These are phyloP conservation scores for Andrena cerasifolii DNA, from an alignment of 1,140 invertebrate species.

Conservation along the genomic window DNA sequence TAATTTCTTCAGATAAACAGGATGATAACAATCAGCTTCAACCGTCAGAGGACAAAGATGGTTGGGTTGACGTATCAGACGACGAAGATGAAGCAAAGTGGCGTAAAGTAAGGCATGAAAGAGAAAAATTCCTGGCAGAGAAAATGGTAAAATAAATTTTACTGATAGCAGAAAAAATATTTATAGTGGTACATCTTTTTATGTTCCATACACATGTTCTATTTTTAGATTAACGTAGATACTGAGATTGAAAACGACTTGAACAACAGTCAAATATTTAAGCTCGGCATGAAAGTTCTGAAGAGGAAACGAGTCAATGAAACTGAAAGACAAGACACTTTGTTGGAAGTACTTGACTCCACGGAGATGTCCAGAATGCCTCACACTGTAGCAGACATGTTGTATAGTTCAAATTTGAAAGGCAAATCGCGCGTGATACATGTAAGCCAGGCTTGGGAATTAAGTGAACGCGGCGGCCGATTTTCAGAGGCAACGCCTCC, in stretches of 20 bases:
- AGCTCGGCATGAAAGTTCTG: constrained; percentile 74
- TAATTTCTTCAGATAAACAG: constrained; percentile 69
- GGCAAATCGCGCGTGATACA: constrained; percentile 48
- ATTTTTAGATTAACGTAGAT: constrained; percentile 61
- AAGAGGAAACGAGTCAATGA: constrained; percentile 57
- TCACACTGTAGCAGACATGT: constrained; percentile 59
- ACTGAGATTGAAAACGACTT: constrained; percentile 70
- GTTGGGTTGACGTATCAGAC: constrained; percentile 82
- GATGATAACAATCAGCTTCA: constrained; percentile 69
- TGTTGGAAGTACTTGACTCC: neutral
- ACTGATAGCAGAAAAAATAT: constrained; percentile 1
- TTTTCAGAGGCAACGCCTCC: too few species aligned
- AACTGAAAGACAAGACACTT: constrained; percentile 14
- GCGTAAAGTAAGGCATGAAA: constrained; percentile 86
- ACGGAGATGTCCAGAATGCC: constrained; percentile 45
- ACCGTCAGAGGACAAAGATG: constrained; percentile 77
- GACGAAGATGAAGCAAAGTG: constrained; percentile 87
- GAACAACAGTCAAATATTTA: constrained; percentile 73
- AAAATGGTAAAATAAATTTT: constrained; percentile 71
- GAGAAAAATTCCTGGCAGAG: constrained; percentile 86
- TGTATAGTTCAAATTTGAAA: constrained; percentile 42
- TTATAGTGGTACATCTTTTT: constrained; percentile 14
- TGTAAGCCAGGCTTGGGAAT: too few species aligned
- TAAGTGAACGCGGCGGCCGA: too few species aligned
- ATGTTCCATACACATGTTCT: constrained; percentile 24